Conservation (phyloP, 2,888 invertebrate genomes). For the Tenthredo distinguenda region DNA sequence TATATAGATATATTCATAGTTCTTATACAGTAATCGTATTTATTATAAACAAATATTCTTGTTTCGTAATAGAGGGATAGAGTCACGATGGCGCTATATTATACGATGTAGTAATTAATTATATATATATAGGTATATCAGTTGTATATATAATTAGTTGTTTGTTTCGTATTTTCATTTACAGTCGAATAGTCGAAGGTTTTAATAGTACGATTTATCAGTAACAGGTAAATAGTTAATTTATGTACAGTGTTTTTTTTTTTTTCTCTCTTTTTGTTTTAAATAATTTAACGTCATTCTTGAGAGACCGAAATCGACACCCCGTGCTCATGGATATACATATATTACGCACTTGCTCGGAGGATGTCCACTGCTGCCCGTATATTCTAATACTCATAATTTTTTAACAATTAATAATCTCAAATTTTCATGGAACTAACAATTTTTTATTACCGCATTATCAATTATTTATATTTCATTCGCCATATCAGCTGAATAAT, state of each 20-base stretch:
- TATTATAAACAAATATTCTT: background rate
- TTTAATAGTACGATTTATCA: conserved; percentile 64
- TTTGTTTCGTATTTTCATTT: conserved; percentile 58
- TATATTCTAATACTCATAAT: background rate
- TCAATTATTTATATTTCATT: background rate
- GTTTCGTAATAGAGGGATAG: conserved; percentile 29
- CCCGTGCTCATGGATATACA: background rate
- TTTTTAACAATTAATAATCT: background rate
- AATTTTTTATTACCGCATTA: too few relatives aligned
- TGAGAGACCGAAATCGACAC: conserved; percentile 3
- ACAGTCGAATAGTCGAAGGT: conserved; percentile 67
- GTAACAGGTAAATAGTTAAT: conserved; percentile 69
- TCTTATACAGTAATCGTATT: background rate
- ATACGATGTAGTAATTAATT: background rate
- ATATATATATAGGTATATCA: background rate
- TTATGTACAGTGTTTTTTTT: conserved; percentile 66
- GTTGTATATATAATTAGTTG: conserved; percentile 33
- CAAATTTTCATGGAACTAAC: background rate
- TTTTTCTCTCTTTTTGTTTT: conserved; percentile 59
- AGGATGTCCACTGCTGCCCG: background rate
- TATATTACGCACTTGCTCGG: background rate
- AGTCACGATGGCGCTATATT: conserved; percentile 62
- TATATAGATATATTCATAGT: background rate
- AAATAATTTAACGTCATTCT: conserved; percentile 51
- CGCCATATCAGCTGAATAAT: background rate